phyloP scores from a whole-genome alignment of 2,113 vertebrate genomes.

The Rhinoptilus africanus region DNA sequence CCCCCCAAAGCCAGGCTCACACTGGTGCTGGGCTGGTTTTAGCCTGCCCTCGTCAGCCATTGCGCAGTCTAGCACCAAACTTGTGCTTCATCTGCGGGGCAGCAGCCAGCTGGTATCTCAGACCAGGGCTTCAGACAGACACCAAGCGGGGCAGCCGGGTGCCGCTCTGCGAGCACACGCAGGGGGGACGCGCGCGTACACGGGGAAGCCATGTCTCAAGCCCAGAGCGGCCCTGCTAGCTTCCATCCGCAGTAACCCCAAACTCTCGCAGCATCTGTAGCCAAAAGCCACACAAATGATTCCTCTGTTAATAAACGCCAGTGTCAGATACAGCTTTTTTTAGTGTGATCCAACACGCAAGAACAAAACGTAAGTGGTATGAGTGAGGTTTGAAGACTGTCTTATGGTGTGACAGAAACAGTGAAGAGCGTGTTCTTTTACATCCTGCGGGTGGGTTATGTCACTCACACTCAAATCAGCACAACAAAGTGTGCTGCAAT shows the following conservation, averaged over 20 bases:
- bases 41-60: neutral
- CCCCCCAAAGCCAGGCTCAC: neutral
- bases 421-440: neutral
- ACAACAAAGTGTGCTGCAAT: neutral
- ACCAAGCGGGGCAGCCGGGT: fast-evolving
- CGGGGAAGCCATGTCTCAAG: fast-evolving
- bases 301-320: neutral
- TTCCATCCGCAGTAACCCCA: fast-evolving
- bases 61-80: neutral
- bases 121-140: neutral
- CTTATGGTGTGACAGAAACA: neutral
- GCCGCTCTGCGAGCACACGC: neutral
- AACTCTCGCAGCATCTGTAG: neutral
- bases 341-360: neutral
- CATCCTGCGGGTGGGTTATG: neutral
- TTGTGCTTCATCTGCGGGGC: no score
- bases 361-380: neutral
- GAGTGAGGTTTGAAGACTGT: neutral
- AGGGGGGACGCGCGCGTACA: fast-evolving
- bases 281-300: neutral
- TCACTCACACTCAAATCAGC: neutral
- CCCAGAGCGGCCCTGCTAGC: neutral
- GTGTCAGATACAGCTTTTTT: neutral
- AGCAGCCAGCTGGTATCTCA: neutral
- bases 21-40: neutral